A percentile compares a stretch with the other conserved stretches of the same genome.
These are phyloP conservation scores for Euborellia annulipes DNA, from an alignment of 1,140 invertebrate species.

Conservation along the genomic window DNA sequence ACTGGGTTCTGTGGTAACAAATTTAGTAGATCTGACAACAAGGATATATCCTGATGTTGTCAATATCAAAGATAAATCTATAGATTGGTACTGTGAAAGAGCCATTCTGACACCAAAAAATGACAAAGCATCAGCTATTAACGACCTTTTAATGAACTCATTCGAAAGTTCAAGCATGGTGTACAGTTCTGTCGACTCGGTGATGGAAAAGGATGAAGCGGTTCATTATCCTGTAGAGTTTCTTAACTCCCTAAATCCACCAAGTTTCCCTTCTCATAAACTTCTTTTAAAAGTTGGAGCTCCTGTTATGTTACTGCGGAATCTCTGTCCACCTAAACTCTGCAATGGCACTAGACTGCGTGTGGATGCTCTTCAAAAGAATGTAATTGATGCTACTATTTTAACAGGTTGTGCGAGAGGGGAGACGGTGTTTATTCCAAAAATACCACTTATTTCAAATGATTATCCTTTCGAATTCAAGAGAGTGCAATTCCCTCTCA, in stretches of 20 bases:
- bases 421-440: slow-evolving; percentile 7
- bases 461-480: slow-evolving; percentile 11
- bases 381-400: slow-evolving; percentile 2
- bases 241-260: slow-evolving; percentile 13
- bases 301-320: background rate
- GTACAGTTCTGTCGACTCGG: slow-evolving; percentile 13
- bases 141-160: too few species aligned
- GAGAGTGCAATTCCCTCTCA: slow-evolving; percentile 26
- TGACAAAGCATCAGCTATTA: too few species aligned
- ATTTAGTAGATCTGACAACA: slow-evolving; percentile 15
- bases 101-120: slow-evolving; percentile 1
- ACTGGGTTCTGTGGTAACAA: slow-evolving; percentile 20
- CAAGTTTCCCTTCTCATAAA: slow-evolving; percentile 9
- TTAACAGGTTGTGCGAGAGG: slow-evolving; percentile 1
- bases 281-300: slow-evolving; percentile 5
- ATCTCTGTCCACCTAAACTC: background rate
- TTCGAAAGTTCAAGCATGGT: slow-evolving; percentile 1
- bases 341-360: background rate
- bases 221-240: slow-evolving; percentile 18
- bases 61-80: slow-evolving; percentile 5
- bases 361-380: background rate
- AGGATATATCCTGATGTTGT: slow-evolving; percentile 10
- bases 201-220: slow-evolving; percentile 11
- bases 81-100: slow-evolving; percentile 3
- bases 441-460: slow-evolving; percentile 7